phyloP scores from a whole-genome alignment of 2,888 invertebrate genomes.

The Epirrhoe tristata region DNA sequence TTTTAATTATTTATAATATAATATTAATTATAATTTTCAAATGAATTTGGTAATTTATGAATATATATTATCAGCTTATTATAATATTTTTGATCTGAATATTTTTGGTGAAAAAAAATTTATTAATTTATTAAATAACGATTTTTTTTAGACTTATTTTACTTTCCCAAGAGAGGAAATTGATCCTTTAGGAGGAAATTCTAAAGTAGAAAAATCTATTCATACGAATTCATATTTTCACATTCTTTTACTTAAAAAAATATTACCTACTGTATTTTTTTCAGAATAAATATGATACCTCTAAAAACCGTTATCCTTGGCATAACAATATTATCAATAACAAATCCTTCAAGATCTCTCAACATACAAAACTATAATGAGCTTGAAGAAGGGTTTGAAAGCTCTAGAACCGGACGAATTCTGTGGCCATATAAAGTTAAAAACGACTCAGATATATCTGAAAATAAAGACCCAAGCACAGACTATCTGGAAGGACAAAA shows the following conservation, averaged over 20 bases:
- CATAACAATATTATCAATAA: slow-evolving; percentile 26
- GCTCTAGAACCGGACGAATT: slow-evolving; percentile 56
- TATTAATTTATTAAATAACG: too few relatives aligned
- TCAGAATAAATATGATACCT: slow-evolving; percentile 59
- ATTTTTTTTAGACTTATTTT: too few relatives aligned
- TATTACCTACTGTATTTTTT: slow-evolving; percentile 14
- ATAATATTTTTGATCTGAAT: too few relatives aligned
- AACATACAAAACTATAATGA: slow-evolving; percentile 25
- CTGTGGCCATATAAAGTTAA: slow-evolving; percentile 66
- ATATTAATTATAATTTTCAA: too few relatives aligned
- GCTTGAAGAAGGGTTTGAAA: slow-evolving; percentile 17
- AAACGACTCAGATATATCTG: slow-evolving; percentile 44
- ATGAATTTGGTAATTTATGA: too few relatives aligned
- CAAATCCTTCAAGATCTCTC: slow-evolving; percentile 29
- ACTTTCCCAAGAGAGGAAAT: too few relatives aligned
- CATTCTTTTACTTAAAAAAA: background rate
- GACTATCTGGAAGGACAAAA: slow-evolving; percentile 14
- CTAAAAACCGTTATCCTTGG: slow-evolving; percentile 42
- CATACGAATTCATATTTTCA: background rate
- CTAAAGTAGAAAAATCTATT: too few relatives aligned
- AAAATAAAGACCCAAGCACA: slow-evolving; percentile 29
- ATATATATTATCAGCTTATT: too few relatives aligned
- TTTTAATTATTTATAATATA: too few relatives aligned
- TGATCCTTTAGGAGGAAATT: too few relatives aligned
- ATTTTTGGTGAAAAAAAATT: too few relatives aligned